Evolutionary conservation across 2,888 invertebrate species (phyloP).

Genomic region (Drosophila niveifrons): DNA sequence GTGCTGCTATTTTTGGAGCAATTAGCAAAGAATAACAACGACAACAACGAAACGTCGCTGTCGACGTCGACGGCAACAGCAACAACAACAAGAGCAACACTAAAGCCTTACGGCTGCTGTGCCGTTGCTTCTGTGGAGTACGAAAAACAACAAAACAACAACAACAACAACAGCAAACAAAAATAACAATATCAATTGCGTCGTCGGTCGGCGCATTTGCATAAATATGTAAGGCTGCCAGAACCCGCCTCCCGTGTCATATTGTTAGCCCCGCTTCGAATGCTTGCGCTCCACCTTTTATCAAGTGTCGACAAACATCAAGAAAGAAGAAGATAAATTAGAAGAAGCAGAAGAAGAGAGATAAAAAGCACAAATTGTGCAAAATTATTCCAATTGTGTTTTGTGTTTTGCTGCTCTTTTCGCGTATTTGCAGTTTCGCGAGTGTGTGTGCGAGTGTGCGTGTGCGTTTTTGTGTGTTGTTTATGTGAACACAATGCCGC

Average conservation of each 20-base stretch:
- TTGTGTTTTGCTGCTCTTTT: conserved; percentile 16
- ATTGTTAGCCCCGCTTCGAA: conserved; percentile 3
- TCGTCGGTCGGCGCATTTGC: conserved; percentile 54
- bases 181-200: conserved; percentile 46
- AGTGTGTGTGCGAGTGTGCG: conserved; percentile 11
- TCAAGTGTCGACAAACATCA: conserved; percentile 55
- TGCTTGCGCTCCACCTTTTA: conserved; percentile 28
- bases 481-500: conserved; percentile 53
- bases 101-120: conserved; percentile 40
- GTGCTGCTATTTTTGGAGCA: conserved; percentile 56
- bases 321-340: conserved; percentile 15
- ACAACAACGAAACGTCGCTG: conserved; percentile 12
- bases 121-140: conserved; percentile 40
- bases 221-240: conserved; percentile 59
- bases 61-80: conserved; percentile 12
- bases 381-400: conserved; percentile 56
- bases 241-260: conserved; percentile 7
- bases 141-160: conserved; percentile 33
- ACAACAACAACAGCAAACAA: conserved; percentile 19
- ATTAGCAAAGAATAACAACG: conserved; percentile 44
- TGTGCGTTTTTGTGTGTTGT: conserved; percentile 10
- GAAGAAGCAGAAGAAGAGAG: conserved; percentile 11
- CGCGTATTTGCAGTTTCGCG: conserved; percentile 31
- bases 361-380: conserved; percentile 41
- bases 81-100: conserved; percentile 7